Evolutionary conservation across 2,888 invertebrate genomes (phyloP).

Genomic region (Carpatolechia fugitivella): DNA sequence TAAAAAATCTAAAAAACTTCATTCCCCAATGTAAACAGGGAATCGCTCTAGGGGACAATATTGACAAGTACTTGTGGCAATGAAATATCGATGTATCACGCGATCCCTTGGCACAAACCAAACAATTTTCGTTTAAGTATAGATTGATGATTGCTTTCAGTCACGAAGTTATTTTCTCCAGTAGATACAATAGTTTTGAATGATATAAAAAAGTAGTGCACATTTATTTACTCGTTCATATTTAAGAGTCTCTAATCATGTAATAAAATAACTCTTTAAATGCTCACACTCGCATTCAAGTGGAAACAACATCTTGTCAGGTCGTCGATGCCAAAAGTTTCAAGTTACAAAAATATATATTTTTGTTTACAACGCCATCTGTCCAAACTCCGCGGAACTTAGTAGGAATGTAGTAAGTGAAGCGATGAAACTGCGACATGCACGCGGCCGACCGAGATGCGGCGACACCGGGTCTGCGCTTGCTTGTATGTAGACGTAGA

Average conservation of each 20-base stretch:
- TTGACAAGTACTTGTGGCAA: conserved; percentile 32
- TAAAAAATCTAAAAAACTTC: conserved; percentile 16
- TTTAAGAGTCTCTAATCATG: no score
- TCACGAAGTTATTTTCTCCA: conserved; percentile 6
- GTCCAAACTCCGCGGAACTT: conserved; percentile 44
- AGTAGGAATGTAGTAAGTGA: conserved; percentile 27
- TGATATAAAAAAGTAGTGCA: no score
- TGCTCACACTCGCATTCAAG: no score
- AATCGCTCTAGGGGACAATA: conserved; percentile 20
- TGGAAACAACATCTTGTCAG: no score
- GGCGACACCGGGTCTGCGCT: conserved; percentile 37
- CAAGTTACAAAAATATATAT: background rate
- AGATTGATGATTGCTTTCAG: conserved; percentile 3
- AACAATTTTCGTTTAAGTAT: conserved; percentile 19
- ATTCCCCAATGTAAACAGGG: conserved; percentile 24
- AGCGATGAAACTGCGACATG: conserved; percentile 1
- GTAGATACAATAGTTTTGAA: background rate
- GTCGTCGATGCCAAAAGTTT: no score
- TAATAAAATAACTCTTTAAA: no score
- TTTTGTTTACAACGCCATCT: conserved; percentile 54
- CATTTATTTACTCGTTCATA: no score
- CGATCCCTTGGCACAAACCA: conserved; percentile 21
- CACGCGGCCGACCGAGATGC: conserved; percentile 18
- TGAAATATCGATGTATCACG: conserved; percentile 40
- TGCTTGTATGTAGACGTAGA: conserved; percentile 11